phyloP scores from a whole-genome alignment of 1,140 invertebrate species.

The Elysia chlorotica region DNA sequence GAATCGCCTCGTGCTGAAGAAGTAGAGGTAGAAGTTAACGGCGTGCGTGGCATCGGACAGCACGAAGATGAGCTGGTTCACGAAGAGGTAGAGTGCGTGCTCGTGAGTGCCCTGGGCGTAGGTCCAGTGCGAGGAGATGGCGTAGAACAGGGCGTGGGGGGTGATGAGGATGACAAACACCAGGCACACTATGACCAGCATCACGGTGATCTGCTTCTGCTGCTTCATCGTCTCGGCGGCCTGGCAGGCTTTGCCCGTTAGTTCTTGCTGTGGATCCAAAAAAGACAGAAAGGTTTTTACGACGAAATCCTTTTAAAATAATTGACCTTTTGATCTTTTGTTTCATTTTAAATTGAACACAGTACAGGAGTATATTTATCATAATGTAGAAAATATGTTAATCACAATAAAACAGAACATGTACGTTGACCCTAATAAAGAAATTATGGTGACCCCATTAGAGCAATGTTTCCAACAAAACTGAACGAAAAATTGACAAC shows the following conservation, averaged over 20 bases:
- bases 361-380: too few species aligned
- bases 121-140: constrained; percentile 27
- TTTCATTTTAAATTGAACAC: too few species aligned
- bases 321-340: too few species aligned
- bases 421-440: too few species aligned
- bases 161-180: constrained; percentile 41
- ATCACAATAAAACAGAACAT: too few species aligned
- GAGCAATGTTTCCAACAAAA: too few species aligned
- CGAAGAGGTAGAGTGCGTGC: constrained; percentile 20
- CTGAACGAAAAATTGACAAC: too few species aligned
- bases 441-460: too few species aligned
- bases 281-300: not conserved
- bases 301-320: too few species aligned
- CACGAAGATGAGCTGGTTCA: constrained; percentile 36
- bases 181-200: constrained; percentile 41
- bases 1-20: constrained; percentile 45
- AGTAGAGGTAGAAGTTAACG: constrained; percentile 50
- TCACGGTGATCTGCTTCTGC: constrained; percentile 46
- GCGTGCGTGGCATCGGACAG: constrained; percentile 44
- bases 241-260: constrained; percentile 15
- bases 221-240: constrained; percentile 35
- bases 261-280: constrained; percentile 1
- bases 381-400: too few species aligned
- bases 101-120: not conserved
- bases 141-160: constrained; percentile 45